Evolutionary conservation across 2,888 invertebrate species (phyloP).

Genomic region (Vandiemenella viatica): DNA sequence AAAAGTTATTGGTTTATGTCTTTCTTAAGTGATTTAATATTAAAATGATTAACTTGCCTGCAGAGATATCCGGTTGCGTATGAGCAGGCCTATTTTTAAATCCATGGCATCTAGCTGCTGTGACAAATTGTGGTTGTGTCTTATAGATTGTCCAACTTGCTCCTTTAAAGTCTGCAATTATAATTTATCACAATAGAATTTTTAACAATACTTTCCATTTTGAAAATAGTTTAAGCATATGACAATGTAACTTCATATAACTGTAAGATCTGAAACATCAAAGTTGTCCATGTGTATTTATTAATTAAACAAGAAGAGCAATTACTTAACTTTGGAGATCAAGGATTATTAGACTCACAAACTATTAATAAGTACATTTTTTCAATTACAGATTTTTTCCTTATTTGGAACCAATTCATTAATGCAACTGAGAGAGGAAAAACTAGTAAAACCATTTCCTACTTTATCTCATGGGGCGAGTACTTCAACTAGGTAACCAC

Average conservation of each 20-base stretch:
- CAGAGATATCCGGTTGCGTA: slow-evolving; percentile 61
- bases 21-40: no score
- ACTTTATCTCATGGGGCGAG: no score
- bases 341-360: no score
- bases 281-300: neutral
- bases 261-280: slow-evolving; percentile 1
- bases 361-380: no score
- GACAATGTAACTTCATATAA: no score
- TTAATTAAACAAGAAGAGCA: slow-evolving; percentile 3
- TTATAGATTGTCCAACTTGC: slow-evolving; percentile 55
- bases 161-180: slow-evolving; percentile 40
- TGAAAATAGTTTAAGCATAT: neutral
- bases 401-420: no score
- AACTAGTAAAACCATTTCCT: no score
- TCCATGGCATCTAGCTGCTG: slow-evolving; percentile 61
- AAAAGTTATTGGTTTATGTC: neutral
- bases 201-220: neutral
- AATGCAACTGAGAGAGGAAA: no score
- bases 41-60: slow-evolving; percentile 34
- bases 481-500: no score
- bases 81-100: slow-evolving; percentile 62
- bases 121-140: slow-evolving; percentile 54
- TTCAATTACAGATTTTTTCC: no score
- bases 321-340: no score
- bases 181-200: neutral